phyloP scores from a whole-genome alignment of 2,888 invertebrate species.

The Nebria salina region DNA sequence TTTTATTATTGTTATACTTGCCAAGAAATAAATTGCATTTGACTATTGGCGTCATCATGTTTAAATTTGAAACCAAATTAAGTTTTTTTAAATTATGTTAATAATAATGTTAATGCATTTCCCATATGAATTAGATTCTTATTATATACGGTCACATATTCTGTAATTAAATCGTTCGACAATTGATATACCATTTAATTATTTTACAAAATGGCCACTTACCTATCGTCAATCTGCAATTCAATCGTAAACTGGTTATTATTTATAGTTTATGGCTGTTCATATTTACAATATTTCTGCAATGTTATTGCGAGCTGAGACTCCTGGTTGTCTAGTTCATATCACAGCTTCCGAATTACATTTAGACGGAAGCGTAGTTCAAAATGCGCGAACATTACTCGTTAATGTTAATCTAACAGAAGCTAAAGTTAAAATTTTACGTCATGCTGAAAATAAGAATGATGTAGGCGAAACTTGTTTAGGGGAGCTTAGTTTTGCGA shows the following conservation, averaged over 20 bases:
- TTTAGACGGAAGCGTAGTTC: constrained; percentile 75
- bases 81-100: too few species aligned
- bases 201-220: too few species aligned
- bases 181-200: too few species aligned
- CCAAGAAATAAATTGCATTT: too few species aligned
- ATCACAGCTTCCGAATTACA: constrained; percentile 76
- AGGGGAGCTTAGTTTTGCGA: constrained; percentile 77
- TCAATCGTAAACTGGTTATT: constrained; percentile 19
- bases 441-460: constrained; percentile 61
- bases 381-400: constrained; percentile 74
- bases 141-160: too few species aligned
- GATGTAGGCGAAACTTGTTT: constrained; percentile 72
- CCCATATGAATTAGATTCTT: too few species aligned
- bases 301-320: constrained; percentile 70
- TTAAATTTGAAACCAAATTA: too few species aligned
- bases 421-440: constrained; percentile 70
- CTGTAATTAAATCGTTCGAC: too few species aligned
- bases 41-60: too few species aligned
- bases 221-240: too few species aligned
- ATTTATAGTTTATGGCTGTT: constrained; percentile 82
- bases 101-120: too few species aligned
- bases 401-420: constrained; percentile 78
- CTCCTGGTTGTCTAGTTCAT: constrained; percentile 76
- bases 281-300: constrained; percentile 79
- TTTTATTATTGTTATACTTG: too few species aligned